A percentile compares a stretch with the other conserved stretches of the same genome.
Evolutionary conservation across 2,113 vertebrate genomes (phyloP).

Genomic region (Hippocampus barbouri): DNA sequence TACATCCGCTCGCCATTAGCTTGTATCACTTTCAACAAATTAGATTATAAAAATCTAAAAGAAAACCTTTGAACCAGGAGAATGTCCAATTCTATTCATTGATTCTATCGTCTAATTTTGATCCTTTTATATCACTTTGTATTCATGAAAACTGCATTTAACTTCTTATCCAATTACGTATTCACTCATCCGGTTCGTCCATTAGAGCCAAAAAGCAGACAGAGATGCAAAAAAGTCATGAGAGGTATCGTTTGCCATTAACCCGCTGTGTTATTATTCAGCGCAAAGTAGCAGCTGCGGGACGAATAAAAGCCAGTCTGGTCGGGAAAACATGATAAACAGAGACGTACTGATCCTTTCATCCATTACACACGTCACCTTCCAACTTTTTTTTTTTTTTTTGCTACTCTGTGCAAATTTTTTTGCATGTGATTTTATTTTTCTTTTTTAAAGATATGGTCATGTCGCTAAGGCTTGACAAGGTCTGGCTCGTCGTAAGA

Average conservation of each 20-base stretch:
- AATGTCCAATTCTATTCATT: background rate
- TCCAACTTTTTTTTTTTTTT: slow-evolving; percentile 22
- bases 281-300: slow-evolving; percentile 62
- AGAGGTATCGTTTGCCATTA: slow-evolving; percentile 70
- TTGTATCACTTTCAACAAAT: too few relatives aligned
- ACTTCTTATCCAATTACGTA: slow-evolving; percentile 54
- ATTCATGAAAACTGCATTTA: slow-evolving; percentile 60
- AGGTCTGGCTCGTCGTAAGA: slow-evolving; percentile 35
- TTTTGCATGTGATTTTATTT: background rate
- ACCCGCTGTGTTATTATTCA: slow-evolving; percentile 65
- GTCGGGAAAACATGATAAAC: slow-evolving; percentile 44
- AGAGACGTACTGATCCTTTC: slow-evolving; percentile 44
- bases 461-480: background rate
- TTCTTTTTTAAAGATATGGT: background rate
- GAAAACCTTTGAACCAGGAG: too few relatives aligned
- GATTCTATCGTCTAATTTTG: background rate
- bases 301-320: slow-evolving; percentile 61
- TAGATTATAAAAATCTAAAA: too few relatives aligned
- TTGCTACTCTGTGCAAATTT: slow-evolving; percentile 18
- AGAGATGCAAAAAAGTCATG: slow-evolving; percentile 69
- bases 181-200: slow-evolving; percentile 69
- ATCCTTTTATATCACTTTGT: slow-evolving; percentile 50
- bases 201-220: slow-evolving; percentile 58
- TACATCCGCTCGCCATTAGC: too few relatives aligned
- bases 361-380: slow-evolving; percentile 63